Conservation (phyloP, 2,797 vertebrate genomes). For the Esox lucius region DNA sequence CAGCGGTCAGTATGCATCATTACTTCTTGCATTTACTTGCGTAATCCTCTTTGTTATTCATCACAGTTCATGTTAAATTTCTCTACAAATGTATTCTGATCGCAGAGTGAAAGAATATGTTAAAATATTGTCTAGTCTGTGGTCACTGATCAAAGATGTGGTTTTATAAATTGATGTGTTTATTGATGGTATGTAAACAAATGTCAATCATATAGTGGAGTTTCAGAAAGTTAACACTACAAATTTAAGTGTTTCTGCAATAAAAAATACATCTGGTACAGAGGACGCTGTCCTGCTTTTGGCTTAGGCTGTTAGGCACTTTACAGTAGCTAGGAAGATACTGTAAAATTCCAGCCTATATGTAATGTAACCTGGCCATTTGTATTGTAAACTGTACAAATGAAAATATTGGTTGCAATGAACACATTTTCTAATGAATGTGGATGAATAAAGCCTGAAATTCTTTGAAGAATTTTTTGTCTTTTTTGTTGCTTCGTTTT, state of each 20-base stretch:
- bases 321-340: conserved; percentile 54
- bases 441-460: conserved; percentile 76
- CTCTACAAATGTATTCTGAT: neutral
- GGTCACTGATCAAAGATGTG: neutral
- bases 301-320: conserved; percentile 25
- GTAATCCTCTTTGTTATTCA: neutral
- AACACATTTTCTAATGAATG: conserved; percentile 76
- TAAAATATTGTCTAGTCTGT: neutral
- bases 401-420: conserved; percentile 69
- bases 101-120: neutral
- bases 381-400: no score
- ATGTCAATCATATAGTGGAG: neutral
- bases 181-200: neutral
- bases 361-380: conserved; percentile 65
- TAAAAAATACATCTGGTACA: neutral
- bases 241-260: conserved; percentile 3
- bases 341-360: conserved; percentile 65
- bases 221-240: neutral
- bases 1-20: neutral
- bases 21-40: neutral
- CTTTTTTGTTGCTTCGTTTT: neutral
- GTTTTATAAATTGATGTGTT: neutral
- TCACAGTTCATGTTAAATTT: neutral
- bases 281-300: neutral
- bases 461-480: no score